These are phyloP conservation scores for Cyrtodaria siliqua DNA, from an alignment of 2,888 invertebrate genomes.

Conservation along the genomic window DNA sequence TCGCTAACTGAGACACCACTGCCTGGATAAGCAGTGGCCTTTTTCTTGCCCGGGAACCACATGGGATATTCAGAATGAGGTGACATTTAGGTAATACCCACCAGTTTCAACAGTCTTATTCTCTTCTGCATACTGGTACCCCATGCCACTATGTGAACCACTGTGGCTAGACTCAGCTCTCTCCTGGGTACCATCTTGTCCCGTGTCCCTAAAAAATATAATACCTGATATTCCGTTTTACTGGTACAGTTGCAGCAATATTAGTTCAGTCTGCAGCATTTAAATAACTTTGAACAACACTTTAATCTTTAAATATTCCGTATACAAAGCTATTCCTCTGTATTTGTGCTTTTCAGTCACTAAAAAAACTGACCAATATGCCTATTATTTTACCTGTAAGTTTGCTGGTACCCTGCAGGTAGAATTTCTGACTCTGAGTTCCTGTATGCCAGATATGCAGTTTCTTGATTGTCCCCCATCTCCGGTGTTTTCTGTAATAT, in stretches of 20 bases:
- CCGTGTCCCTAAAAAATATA: slow-evolving; percentile 44
- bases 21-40: no score
- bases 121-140: slow-evolving; percentile 5
- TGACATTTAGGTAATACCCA: not conserved
- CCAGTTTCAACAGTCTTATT: slow-evolving; percentile 6
- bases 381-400: slow-evolving; percentile 37
- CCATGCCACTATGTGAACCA: not conserved
- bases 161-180: not conserved
- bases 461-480: slow-evolving; percentile 29
- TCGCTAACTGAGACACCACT: no score
- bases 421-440: slow-evolving; percentile 34
- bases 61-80: no score
- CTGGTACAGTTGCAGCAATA: no score
- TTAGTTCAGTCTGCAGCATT: no score
- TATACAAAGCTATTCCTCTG: no score
- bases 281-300: no score
- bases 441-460: slow-evolving; percentile 49
- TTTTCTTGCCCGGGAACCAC: no score
- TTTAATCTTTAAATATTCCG: no score
- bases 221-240: no score
- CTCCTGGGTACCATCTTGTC: slow-evolving; percentile 36
- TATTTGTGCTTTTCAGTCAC: no score
- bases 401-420: slow-evolving; percentile 27
- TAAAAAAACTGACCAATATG: no score
- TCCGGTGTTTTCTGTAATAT: slow-evolving; percentile 25